Evolutionary conservation across 2,797 vertebrate genomes (phyloP), one percentile per base, ranked within the genome.

Genomic region (Salarias fasciatus): DNA sequence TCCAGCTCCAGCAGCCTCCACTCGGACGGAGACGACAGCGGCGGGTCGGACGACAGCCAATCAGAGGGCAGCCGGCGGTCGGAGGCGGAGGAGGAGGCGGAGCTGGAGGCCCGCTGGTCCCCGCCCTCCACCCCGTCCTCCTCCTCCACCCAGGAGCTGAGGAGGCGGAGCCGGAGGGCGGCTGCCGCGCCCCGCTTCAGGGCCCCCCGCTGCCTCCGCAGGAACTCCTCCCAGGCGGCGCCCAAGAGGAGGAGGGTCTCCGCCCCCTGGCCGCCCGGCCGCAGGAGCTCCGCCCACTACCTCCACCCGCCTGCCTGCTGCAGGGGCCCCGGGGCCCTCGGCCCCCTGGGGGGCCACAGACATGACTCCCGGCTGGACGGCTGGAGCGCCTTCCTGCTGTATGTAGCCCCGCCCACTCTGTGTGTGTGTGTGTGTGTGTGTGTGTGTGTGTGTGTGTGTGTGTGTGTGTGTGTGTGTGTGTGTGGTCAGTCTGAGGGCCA

Each of bases 361-460:
- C 89, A 88, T 30, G 75, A 92, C 70, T 48, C 64, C 3, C 71
- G 38, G 0, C 79, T 87, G 41, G 94, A 95, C 15, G 74, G 88
- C 73, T 95, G 94, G 94, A 95, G 89, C 61, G 49, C 91, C 76
- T 92, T 93, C 64, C 87, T 96, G 82, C 93, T 92, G 95, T 98
- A 97, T 89, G 96, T 97, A 93, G 60, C 42, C 44, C 3, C 18
- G 24, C 18, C n/a, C n/a, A n/a, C n/a, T n/a, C n/a, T 33, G 31
- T 5, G 33, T 33, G 31, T 33, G 31, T n/a, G n/a, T n/a, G n/a
- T n/a, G n/a, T n/a, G n/a, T n/a, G n/a, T n/a, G n/a, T n/a, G n/a
- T n/a, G n/a, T n/a, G n/a, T n/a, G n/a, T n/a, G n/a, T n/a, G n/a
- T n/a, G n/a, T n/a, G n/a, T n/a, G n/a, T n/a, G n/a, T n/a, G n/a